A percentile compares a stretch with the other conserved stretches of the same genome.
These are phyloP conservation scores for Tadarida brasiliensis DNA, from an alignment of 2,797 vertebrate species.

Conservation along the genomic window DNA sequence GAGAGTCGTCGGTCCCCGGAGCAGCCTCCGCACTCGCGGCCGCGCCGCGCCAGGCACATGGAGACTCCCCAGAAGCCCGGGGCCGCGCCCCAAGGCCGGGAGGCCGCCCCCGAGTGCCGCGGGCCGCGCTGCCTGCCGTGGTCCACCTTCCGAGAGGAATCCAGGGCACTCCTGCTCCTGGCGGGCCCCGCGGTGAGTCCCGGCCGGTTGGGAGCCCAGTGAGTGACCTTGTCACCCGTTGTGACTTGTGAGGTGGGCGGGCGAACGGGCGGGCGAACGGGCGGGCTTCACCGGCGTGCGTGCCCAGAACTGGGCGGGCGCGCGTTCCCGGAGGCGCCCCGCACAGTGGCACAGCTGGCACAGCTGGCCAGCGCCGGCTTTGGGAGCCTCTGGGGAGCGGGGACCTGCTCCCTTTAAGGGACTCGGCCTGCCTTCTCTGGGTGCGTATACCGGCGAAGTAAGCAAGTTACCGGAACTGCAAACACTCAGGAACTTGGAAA, in stretches of 20 bases:
- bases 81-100: neutral
- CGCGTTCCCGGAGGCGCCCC: neutral
- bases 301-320: neutral
- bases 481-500: neutral
- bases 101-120: neutral
- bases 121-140: conserved; percentile 25
- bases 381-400: neutral
- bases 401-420: neutral
- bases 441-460: no score
- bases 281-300: neutral
- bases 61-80: neutral
- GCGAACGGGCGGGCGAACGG: no score
- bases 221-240: neutral
- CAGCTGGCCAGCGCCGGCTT: neutral
- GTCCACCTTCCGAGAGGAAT: conserved; percentile 61
- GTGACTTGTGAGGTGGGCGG: neutral
- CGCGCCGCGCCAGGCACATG: neutral
- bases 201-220: neutral
- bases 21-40: neutral
- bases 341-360: neutral
- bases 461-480: neutral
- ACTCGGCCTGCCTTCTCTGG: neutral
- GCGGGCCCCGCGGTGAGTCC: conserved; percentile 81
- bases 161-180: conserved; percentile 73
- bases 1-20: accelerated